A percentile compares a stretch with the other conserved stretches of the same genome.
Evolutionary conservation across 2,797 vertebrate species (phyloP).

Genomic region (Xenops minutus): DNA sequence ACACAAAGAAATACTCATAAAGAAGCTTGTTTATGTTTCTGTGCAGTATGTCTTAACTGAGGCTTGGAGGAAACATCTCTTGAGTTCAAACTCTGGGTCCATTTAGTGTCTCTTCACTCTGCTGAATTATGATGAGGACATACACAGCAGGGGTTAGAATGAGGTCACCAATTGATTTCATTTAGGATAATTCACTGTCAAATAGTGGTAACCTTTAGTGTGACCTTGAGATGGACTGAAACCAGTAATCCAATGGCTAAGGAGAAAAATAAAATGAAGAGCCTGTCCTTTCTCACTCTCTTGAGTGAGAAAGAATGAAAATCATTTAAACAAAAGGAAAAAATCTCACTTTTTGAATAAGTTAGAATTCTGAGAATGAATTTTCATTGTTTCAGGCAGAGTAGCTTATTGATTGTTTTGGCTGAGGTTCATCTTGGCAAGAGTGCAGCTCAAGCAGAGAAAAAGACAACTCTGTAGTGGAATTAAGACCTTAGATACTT

Average conservation of each 20-base stretch:
- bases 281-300: not conserved
- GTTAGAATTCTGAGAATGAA: not conserved
- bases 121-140: not conserved
- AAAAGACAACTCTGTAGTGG: not conserved
- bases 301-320: not conserved
- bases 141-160: not conserved
- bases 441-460: not conserved
- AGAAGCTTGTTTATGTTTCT: not conserved
- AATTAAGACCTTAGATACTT: not conserved
- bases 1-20: not conserved
- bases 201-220: not conserved
- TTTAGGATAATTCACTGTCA: constrained; percentile 24
- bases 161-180: constrained; percentile 13
- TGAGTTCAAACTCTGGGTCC: not conserved
- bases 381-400: not conserved
- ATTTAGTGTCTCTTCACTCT: not conserved
- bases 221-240: constrained; percentile 3
- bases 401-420: not conserved
- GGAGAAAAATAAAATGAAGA: not conserved
- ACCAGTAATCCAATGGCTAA: not conserved
- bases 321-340: not conserved
- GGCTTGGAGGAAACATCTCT: not conserved
- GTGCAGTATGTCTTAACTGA: not conserved
- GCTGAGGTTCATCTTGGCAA: not conserved
- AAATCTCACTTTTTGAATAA: not conserved